These are phyloP conservation scores for Alethe diademata DNA, from an alignment of 2,113 vertebrate genomes.

Conservation along the genomic window DNA sequence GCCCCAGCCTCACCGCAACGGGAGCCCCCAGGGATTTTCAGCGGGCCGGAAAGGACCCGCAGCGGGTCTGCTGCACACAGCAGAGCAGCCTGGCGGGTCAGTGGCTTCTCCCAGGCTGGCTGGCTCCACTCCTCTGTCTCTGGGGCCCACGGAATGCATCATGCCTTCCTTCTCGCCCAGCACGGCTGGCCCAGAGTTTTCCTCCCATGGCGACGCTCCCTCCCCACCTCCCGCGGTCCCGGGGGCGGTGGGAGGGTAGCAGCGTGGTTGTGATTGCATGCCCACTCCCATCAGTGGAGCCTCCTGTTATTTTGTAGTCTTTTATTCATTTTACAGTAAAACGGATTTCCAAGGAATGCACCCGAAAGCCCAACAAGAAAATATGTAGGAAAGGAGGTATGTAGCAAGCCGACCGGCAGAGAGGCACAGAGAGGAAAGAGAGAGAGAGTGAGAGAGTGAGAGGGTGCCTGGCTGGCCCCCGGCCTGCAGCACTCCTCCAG, in stretches of 20 bases:
- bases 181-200: constrained; percentile 53
- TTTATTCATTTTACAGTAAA: constrained; percentile 99
- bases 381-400: constrained; percentile 99
- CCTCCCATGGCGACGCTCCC: constrained; percentile 60
- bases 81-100: background rate
- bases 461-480: constrained; percentile 38
- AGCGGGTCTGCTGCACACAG: background rate
- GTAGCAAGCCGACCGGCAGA: constrained; percentile 85
- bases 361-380: constrained; percentile 99
- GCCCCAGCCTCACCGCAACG: constrained; percentile 47
- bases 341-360: constrained; percentile 99
- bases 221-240: constrained; percentile 64
- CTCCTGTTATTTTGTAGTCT: constrained; percentile 99
- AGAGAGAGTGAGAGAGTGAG: constrained; percentile 73
- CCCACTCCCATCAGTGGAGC: constrained; percentile 86
- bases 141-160: background rate
- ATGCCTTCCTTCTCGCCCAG: constrained; percentile 31
- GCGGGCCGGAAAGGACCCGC: background rate
- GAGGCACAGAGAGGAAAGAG: constrained; percentile 79
- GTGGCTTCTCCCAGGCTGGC: background rate
- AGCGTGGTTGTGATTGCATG: constrained; percentile 90
- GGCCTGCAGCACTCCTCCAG: background rate
- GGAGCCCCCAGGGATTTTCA: background rate
- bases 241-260: constrained; percentile 51
- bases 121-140: background rate